Conservation (phyloP, 2,888 invertebrate genomes). For the Patella depressa region DNA sequence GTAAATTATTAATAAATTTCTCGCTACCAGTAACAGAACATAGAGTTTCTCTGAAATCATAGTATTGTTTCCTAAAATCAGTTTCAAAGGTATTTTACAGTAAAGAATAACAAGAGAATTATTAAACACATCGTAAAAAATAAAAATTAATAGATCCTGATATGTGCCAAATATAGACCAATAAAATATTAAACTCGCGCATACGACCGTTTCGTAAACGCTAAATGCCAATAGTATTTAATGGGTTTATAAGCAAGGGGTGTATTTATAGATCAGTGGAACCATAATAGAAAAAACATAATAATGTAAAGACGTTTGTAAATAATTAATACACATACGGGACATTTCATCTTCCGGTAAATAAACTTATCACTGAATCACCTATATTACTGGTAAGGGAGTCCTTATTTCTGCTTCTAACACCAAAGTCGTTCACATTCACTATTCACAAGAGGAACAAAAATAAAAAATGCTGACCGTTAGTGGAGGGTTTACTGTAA, state of each 20-base stretch:
- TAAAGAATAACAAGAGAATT: too few species aligned
- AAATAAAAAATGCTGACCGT: conserved; percentile 43
- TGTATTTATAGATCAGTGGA: not conserved
- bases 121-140: too few species aligned
- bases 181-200: too few species aligned
- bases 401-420: conserved; percentile 26
- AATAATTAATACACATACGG: conserved; percentile 12
- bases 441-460: conserved; percentile 16
- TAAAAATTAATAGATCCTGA: too few species aligned
- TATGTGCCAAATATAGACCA: too few species aligned
- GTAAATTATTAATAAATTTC: not conserved
- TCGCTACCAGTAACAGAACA: not conserved
- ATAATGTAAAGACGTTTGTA: not conserved
- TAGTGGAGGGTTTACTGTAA: conserved; percentile 34
- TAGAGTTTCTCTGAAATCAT: not conserved
- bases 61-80: conserved; percentile 1
- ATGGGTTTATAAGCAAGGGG: too few species aligned
- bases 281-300: not conserved
- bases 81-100: too few species aligned
- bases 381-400: conserved; percentile 30
- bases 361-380: conserved; percentile 52
- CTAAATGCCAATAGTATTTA: too few species aligned
- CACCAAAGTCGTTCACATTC: conserved; percentile 14
- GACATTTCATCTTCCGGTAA: conserved; percentile 30
- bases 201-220: too few species aligned